These are phyloP conservation scores for Sphaerophoria taeniata DNA, from an alignment of 2,888 invertebrate genomes.

Conservation along the genomic window DNA sequence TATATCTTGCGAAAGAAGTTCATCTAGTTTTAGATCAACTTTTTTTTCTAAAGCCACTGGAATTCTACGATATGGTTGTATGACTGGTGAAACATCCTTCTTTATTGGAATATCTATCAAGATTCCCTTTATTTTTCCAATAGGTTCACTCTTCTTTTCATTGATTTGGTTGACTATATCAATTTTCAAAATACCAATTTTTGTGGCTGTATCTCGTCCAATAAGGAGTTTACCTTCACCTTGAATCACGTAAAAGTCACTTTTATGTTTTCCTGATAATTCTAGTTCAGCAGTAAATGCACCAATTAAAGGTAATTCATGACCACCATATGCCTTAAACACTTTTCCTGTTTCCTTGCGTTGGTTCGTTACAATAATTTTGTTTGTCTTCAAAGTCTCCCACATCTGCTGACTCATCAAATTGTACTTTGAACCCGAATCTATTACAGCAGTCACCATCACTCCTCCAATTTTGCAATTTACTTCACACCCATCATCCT, in stretches of 20 bases:
- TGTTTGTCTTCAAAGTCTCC: background rate
- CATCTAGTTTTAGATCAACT: background rate
- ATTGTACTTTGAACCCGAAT: constrained; percentile 1
- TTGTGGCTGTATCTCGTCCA: background rate
- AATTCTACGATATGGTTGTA: constrained; percentile 6
- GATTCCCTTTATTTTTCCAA: background rate
- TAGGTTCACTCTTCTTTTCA: background rate
- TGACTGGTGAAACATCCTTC: background rate
- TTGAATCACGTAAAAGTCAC: constrained; percentile 4
- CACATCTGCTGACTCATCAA: background rate
- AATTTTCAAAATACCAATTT: constrained; percentile 3
- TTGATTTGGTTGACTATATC: constrained; percentile 3
- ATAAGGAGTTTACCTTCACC: background rate
- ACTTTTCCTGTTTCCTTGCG: background rate
- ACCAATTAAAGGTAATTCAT: background rate
- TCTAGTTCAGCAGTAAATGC: constrained; percentile 1
- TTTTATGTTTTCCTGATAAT: background rate
- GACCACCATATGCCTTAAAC: background rate
- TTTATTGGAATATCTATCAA: constrained; percentile 7
- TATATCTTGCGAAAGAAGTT: constrained; percentile 6
- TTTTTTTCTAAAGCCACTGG: constrained; percentile 3
- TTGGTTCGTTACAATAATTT: background rate
- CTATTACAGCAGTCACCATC: constrained; percentile 2
- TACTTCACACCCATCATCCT: constrained; percentile 1
- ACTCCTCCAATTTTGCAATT: background rate